Evolutionary conservation across 35 echinoderm and acorn worm species (phyloP).

Genomic region (Apostichopus japonicus): DNA sequence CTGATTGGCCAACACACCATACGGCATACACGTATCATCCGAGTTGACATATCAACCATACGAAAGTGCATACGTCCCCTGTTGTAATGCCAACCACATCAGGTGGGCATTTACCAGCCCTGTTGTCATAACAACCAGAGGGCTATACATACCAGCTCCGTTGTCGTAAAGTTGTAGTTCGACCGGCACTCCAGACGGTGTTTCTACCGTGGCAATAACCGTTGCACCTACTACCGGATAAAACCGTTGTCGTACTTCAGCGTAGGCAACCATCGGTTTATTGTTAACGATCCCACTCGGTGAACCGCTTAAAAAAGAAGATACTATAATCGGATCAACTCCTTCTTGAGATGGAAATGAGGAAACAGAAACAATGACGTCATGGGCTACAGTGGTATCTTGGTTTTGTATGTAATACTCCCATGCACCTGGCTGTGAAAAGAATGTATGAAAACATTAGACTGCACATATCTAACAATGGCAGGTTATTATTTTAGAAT

Average conservation of each 20-base stretch:
- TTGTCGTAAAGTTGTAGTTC: slow-evolving; percentile 37
- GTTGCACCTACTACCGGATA: slow-evolving; percentile 1
- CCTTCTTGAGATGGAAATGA: background rate
- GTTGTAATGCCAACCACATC: no score
- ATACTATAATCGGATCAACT: slow-evolving; percentile 23
- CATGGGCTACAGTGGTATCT: background rate
- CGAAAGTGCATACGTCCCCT: no score
- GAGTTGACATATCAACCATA: no score
- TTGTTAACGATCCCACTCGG: background rate
- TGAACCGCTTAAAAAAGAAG: slow-evolving; percentile 18
- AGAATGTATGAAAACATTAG: background rate
- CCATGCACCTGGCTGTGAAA: slow-evolving; percentile 36
- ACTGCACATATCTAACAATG: background rate
- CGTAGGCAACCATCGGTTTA: slow-evolving; percentile 12
- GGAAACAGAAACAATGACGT: slow-evolving; percentile 6
- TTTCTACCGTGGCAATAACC: slow-evolving; percentile 29
- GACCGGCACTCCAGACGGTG: background rate
- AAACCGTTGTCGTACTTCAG: slow-evolving; percentile 37
- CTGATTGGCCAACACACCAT: no score
- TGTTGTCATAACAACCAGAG: no score
- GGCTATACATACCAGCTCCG: slow-evolving; percentile 24
- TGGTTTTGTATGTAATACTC: slow-evolving; percentile 28
- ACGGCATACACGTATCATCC: no score
- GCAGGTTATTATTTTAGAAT: background rate
- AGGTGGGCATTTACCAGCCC: no score